phyloP scores from a whole-genome alignment of 1,140 invertebrate genomes.

The Seison nebaliae region DNA sequence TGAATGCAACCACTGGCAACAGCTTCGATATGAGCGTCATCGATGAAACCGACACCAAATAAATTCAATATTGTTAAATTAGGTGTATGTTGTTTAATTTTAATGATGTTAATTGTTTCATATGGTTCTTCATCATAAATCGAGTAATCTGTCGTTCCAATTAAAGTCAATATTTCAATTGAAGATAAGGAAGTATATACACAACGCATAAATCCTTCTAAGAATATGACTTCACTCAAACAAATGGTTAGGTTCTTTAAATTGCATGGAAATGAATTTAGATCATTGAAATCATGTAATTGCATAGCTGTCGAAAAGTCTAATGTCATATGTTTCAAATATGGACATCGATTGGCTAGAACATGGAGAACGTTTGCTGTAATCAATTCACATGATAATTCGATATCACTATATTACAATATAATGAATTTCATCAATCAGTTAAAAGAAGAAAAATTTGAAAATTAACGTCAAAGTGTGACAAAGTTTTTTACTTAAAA shows the following conservation, averaged over 20 bases:
- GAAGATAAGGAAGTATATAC: slow-evolving; percentile 99
- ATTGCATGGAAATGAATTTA: slow-evolving; percentile 92
- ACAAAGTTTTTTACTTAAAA: too few species aligned
- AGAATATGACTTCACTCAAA: slow-evolving; percentile 92
- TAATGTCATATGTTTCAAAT: slow-evolving; percentile 78
- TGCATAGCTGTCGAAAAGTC: slow-evolving; percentile 88
- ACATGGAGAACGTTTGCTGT: slow-evolving; percentile 90
- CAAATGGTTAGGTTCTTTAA: slow-evolving; percentile 82
- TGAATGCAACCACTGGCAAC: slow-evolving; percentile 46
- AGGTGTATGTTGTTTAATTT: slow-evolving; percentile 46
- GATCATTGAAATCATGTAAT: slow-evolving; percentile 78
- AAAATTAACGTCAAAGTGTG: too few species aligned
- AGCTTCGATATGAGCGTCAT: slow-evolving; percentile 91
- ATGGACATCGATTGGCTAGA: slow-evolving; percentile 77
- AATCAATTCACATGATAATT: slow-evolving; percentile 84
- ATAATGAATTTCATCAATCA: too few species aligned
- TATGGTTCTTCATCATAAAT: slow-evolving; percentile 93
- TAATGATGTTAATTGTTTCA: slow-evolving; percentile 61
- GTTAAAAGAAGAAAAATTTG: too few species aligned
- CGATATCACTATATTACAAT: too few species aligned
- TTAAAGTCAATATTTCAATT: slow-evolving; percentile 81
- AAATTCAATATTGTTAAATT: slow-evolving; percentile 44
- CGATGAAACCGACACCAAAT: slow-evolving; percentile 81
- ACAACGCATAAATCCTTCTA: slow-evolving; percentile 99
- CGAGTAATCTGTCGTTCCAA: slow-evolving; percentile 40